Conservation (phyloP, 2,888 invertebrate genomes). For the Dysmachus trigonus region DNA sequence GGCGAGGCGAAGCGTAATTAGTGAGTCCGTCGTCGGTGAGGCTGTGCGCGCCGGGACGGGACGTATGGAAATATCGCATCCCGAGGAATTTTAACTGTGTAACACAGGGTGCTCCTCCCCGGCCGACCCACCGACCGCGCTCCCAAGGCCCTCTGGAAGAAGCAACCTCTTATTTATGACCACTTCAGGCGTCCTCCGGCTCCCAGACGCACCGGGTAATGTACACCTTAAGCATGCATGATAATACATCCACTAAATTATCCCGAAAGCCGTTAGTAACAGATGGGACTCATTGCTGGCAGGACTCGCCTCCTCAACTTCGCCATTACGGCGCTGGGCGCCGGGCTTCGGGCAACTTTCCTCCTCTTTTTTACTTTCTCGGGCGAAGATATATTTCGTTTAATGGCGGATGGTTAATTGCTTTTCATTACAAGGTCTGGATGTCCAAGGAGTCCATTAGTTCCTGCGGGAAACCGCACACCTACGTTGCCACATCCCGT, state of each 20-base stretch:
- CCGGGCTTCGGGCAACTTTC: conserved; percentile 16
- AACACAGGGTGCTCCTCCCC: not conserved
- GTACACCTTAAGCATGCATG: conserved; percentile 50
- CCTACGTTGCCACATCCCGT: not conserved
- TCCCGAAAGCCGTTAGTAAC: conserved; percentile 50
- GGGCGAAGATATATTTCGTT: conserved; percentile 41
- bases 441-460: conserved; percentile 34
- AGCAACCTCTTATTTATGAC: conserved; percentile 48
- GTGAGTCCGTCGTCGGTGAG: conserved; percentile 36
- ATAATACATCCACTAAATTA: conserved; percentile 50
- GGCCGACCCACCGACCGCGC: not conserved
- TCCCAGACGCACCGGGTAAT: conserved; percentile 33
- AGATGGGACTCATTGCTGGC: conserved; percentile 47
- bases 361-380: conserved; percentile 36
- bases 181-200: conserved; percentile 41
- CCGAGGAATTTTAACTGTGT: conserved; percentile 36
- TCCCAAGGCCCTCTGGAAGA: conserved; percentile 5
- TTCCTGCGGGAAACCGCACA: not conserved
- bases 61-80: conserved; percentile 38
- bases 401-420: conserved; percentile 49
- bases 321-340: not conserved
- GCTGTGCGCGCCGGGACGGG: not conserved
- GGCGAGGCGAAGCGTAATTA: no score
- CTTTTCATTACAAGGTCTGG: conserved; percentile 41
- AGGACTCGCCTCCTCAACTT: conserved; percentile 25